A percentile compares a stretch with the other conserved stretches of the same genome.
Evolutionary conservation across 2,113 vertebrate species (phyloP).

Genomic region (Eudorcas thomsonii): DNA sequence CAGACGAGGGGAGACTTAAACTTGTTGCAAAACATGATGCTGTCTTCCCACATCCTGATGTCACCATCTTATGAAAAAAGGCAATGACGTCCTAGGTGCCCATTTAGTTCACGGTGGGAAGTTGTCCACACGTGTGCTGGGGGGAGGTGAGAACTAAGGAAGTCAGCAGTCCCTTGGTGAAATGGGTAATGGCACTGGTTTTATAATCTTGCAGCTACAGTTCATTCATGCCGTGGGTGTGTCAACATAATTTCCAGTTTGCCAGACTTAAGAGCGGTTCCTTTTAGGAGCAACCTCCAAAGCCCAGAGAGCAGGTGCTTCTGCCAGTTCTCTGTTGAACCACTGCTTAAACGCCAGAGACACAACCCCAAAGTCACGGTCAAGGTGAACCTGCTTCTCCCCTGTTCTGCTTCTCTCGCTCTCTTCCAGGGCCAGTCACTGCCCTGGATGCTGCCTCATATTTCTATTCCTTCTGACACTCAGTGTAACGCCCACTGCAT

Average conservation of each 20-base stretch:
- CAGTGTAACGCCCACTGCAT: neutral
- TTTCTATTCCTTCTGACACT: neutral
- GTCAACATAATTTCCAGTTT: neutral
- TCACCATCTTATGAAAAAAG: neutral
- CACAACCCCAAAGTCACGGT: neutral
- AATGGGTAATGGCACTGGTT: neutral
- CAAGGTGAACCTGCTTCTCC: neutral
- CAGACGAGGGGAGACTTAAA: too few species aligned
- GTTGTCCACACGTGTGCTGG: neutral
- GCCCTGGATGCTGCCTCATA: neutral
- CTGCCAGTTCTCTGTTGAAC: neutral
- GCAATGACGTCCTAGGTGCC: neutral
- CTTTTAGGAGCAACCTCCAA: neutral
- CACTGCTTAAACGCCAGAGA: fast-evolving
- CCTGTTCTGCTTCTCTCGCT: neutral
- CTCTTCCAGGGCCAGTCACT: neutral
- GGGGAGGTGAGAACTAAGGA: neutral
- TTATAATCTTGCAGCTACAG: neutral
- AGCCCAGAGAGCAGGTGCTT: neutral
- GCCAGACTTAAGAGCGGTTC: neutral
- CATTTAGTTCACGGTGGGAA: too few species aligned
- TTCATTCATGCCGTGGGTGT: neutral
- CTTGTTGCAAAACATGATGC: neutral
- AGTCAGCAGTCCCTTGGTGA: neutral
- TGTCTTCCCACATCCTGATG: neutral